Conservation (phyloP, 2,113 vertebrate species). For the Cyprinodon tularosa region DNA sequence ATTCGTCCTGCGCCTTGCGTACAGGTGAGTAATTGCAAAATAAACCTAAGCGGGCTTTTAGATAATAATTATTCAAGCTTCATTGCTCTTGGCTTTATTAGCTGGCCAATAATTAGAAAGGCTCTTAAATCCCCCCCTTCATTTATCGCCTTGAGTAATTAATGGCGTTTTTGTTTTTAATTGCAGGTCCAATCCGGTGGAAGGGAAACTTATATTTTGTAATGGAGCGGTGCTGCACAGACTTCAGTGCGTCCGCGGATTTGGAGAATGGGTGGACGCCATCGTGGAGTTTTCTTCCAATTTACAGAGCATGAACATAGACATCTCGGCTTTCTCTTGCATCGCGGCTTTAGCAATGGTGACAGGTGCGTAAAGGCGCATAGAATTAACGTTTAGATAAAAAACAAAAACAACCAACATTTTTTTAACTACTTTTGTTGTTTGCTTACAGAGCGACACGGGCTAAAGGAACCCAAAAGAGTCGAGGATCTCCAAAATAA, state of each 20-base stretch:
- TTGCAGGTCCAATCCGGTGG: conserved; percentile 96
- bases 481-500: conserved; percentile 99
- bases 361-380: conserved; percentile 87
- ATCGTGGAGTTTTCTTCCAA: conserved; percentile 99
- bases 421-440: background rate
- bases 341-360: conserved; percentile 99
- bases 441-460: conserved; percentile 89
- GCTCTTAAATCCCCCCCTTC: conserved; percentile 83
- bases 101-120: conserved; percentile 85
- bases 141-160: conserved; percentile 88
- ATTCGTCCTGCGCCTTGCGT: conserved; percentile 94
- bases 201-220: conserved; percentile 99
- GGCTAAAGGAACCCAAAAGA: conserved; percentile 96
- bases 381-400: background rate
- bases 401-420: background rate
- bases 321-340: conserved; percentile 98
- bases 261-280: conserved; percentile 98
- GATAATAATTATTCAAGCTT: conserved; percentile 80
- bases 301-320: conserved; percentile 97
- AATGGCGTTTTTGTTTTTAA: conserved; percentile 80
- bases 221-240: conserved; percentile 97
- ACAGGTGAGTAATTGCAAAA: conserved; percentile 84
- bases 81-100: conserved; percentile 85
- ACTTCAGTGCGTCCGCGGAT: conserved; percentile 97
- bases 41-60: conserved; percentile 38